A percentile compares a stretch with the other conserved stretches of the same genome.
Conservation (phyloP, 2,888 invertebrate genomes). For the Acanthoscelides obtectus region DNA sequence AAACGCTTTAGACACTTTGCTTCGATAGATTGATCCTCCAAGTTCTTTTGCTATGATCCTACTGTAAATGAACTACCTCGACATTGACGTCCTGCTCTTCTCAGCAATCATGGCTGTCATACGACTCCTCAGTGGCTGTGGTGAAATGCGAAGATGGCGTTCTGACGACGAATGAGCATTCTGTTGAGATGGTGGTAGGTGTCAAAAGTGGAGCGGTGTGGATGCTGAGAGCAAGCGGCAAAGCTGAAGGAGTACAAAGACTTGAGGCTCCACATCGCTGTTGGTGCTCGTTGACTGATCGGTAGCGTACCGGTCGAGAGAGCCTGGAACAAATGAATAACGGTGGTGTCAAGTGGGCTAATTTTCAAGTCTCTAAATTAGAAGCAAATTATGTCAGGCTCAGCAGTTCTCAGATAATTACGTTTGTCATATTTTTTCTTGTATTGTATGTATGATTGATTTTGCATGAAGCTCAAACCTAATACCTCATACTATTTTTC, state of each 20-base stretch:
- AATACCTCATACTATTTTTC: too few relatives aligned
- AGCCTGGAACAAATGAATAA: slow-evolving; percentile 49
- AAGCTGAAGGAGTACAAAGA: slow-evolving; percentile 65
- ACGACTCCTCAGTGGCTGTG: slow-evolving; percentile 37
- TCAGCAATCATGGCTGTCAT: slow-evolving; percentile 42
- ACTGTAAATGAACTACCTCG: neutral
- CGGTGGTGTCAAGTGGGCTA: too few relatives aligned
- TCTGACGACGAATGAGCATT: slow-evolving; percentile 41
- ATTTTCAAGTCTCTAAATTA: too few relatives aligned
- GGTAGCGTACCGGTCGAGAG: slow-evolving; percentile 65
- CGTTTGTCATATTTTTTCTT: too few relatives aligned
- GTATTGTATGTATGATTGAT: too few relatives aligned
- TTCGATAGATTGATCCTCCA: too few relatives aligned
- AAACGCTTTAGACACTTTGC: too few relatives aligned
- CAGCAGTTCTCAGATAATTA: too few relatives aligned
- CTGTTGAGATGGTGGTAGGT: slow-evolving; percentile 42
- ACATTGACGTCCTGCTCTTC: neutral
- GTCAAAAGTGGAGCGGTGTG: slow-evolving; percentile 57
- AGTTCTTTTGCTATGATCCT: too few relatives aligned
- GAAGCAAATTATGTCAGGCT: too few relatives aligned
- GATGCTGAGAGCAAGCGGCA: slow-evolving; percentile 71
- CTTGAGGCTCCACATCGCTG: slow-evolving; percentile 55
- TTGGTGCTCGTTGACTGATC: slow-evolving; percentile 65
- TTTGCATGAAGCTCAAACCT: too few relatives aligned
- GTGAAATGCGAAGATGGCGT: slow-evolving; percentile 43